Percentiles rank a stretch among this genome's conserved stretches.
These are phyloP conservation scores for Trypoxylon attenuatum DNA, from an alignment of 2,888 invertebrate species.

Conservation along the genomic window DNA sequence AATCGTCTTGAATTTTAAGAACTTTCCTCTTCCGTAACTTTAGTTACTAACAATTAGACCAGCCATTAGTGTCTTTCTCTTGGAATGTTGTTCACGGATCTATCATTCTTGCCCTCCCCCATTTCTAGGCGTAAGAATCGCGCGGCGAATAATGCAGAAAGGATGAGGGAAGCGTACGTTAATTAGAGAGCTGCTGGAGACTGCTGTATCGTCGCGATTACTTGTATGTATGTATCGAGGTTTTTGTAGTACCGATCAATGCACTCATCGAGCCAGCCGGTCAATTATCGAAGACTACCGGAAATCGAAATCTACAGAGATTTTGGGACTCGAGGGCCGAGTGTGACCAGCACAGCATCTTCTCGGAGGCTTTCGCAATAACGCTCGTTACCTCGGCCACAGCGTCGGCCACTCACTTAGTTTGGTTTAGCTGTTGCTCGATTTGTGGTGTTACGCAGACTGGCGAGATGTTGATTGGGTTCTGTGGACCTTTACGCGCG, in stretches of 20 bases:
- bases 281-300: conserved; percentile 68
- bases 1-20: too few relatives aligned
- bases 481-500: conserved; percentile 69
- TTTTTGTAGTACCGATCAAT: conserved; percentile 30
- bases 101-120: too few relatives aligned
- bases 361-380: conserved; percentile 66
- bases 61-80: too few relatives aligned
- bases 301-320: conserved; percentile 69
- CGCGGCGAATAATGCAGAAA: too few relatives aligned
- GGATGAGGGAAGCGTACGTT: too few relatives aligned
- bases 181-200: too few relatives aligned
- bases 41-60: too few relatives aligned
- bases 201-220: too few relatives aligned
- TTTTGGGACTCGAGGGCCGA: conserved; percentile 68
- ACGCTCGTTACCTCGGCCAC: conserved; percentile 66
- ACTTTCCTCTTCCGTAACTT: too few relatives aligned
- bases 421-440: conserved; percentile 63
- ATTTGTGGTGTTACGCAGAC: conserved; percentile 59
- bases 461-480: conserved; percentile 53
- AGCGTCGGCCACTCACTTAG: conserved; percentile 72
- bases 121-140: too few relatives aligned
- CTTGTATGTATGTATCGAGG: too few relatives aligned
- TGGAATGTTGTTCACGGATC: too few relatives aligned
- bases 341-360: conserved; percentile 66
- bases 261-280: conserved; percentile 15